phyloP scores from a whole-genome alignment of 1,140 invertebrate species.

The Episyrphus balteatus region DNA sequence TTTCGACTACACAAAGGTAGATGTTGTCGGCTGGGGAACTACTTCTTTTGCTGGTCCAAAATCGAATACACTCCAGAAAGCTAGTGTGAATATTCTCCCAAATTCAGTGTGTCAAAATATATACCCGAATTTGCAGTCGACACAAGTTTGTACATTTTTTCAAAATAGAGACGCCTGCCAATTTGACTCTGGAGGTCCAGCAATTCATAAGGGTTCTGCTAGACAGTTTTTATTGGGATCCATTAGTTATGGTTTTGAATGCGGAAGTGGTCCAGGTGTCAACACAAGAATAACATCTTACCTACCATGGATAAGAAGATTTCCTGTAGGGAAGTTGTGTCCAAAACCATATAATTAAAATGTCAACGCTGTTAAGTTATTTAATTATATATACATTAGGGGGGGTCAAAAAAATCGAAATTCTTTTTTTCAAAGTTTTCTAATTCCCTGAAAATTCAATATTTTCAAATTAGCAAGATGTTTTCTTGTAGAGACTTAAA shows the following conservation, averaged over 20 bases:
- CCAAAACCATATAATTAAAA: too few species aligned
- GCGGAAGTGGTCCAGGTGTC: conserved; percentile 46
- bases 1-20: too few species aligned
- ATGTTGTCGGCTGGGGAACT: conserved; percentile 29
- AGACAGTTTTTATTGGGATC: conserved; percentile 42
- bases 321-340: conserved; percentile 16
- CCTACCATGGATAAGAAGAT: conserved; percentile 48
- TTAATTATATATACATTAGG: too few species aligned
- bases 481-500: too few species aligned
- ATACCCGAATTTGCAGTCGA: conserved; percentile 10
- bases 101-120: conserved; percentile 13
- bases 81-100: conserved; percentile 15
- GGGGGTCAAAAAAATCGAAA: too few species aligned
- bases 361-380: too few species aligned
- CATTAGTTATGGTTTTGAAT: conserved; percentile 50
- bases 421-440: too few species aligned
- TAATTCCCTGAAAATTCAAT: too few species aligned
- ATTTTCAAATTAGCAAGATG: too few species aligned
- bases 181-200: conserved; percentile 30
- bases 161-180: conserved; percentile 25
- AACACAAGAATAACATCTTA: conserved; percentile 57
- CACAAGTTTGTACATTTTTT: conserved; percentile 13
- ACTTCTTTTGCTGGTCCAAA: conserved; percentile 18
- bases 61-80: conserved; percentile 27
- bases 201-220: conserved; percentile 13